These are phyloP conservation scores for Aspidiotus destructor DNA, from an alignment of 2,888 invertebrate genomes.

Conservation along the genomic window DNA sequence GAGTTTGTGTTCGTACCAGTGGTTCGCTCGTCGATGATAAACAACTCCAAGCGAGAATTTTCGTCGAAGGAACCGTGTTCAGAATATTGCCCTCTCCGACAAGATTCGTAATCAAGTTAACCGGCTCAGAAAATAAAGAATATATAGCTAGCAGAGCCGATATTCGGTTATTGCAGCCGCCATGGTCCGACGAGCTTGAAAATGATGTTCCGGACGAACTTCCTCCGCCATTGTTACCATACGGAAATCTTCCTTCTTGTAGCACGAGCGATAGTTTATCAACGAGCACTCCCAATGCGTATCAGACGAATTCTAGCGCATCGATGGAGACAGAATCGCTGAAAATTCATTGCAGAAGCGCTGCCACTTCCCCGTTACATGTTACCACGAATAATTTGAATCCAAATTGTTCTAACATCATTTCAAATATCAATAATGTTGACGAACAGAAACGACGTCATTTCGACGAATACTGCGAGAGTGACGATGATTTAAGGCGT, in stretches of 20 bases:
- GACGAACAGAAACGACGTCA: conserved; percentile 43
- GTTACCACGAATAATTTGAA: conserved; percentile 43
- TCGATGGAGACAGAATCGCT: neutral
- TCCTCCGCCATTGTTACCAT: conserved; percentile 33
- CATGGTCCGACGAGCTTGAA: conserved; percentile 91
- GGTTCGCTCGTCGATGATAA: conserved; percentile 39
- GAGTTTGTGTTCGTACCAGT: conserved; percentile 59
- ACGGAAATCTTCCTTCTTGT: conserved; percentile 19
- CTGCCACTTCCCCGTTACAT: conserved; percentile 51
- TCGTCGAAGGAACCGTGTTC: conserved; percentile 73
- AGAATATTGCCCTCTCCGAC: conserved; percentile 57
- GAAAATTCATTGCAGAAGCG: conserved; percentile 44
- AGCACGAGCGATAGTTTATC: neutral
- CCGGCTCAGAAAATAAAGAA: conserved; percentile 46
- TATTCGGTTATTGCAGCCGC: conserved; percentile 78
- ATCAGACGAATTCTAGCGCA: conserved; percentile 39
- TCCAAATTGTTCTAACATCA: conserved; percentile 44
- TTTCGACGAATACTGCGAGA: conserved; percentile 73
- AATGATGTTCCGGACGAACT: conserved; percentile 36
- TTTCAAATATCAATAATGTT: conserved; percentile 54
- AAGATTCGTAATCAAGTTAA: conserved; percentile 57
- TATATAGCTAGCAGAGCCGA: conserved; percentile 79
- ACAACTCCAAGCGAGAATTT: conserved; percentile 54
- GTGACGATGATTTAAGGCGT: conserved; percentile 77
- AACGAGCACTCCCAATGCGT: conserved; percentile 2